Percentiles rank a stretch among this genome's conserved stretches.
Evolutionary conservation across 2,797 vertebrate genomes (phyloP).

Genomic region (Lycodopsis pacificus): DNA sequence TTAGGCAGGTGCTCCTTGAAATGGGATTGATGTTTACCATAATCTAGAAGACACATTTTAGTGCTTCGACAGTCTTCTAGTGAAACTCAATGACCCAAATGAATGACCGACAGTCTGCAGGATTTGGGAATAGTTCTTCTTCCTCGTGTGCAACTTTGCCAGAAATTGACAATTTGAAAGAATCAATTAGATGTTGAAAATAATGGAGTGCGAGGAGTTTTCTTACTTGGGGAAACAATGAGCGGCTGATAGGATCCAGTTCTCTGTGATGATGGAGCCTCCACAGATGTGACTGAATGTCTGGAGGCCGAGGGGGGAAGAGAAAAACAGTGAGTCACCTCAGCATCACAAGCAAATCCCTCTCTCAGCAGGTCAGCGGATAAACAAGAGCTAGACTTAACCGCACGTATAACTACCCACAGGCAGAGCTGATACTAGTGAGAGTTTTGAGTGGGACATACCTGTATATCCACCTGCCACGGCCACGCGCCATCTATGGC

Average conservation of each 20-base stretch:
- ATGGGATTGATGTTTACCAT: neutral
- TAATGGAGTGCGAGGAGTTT: neutral
- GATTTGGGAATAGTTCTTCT: neutral
- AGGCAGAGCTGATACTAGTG: neutral
- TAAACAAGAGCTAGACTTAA: constrained; percentile 22
- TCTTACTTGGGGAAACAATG: constrained; percentile 85
- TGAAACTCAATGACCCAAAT: neutral
- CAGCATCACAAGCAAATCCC: constrained; percentile 47
- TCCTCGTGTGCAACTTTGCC: neutral
- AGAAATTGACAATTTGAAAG: neutral
- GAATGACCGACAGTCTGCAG: neutral
- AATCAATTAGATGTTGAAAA: neutral
- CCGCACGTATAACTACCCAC: neutral
- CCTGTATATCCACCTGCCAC: constrained; percentile 86
- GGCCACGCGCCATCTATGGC: constrained; percentile 80
- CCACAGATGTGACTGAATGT: constrained; percentile 73
- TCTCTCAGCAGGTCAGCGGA: constrained; percentile 48
- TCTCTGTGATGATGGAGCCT: constrained; percentile 78
- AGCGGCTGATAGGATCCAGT: constrained; percentile 84
- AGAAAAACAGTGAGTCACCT: constrained; percentile 47
- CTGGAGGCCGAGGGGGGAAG: constrained; percentile 58
- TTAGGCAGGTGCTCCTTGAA: neutral
- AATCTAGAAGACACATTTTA: neutral
- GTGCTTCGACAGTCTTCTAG: neutral
- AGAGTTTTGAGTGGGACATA: constrained; percentile 33